Base-by-base conservation (phyloP, 1,140 invertebrate genomes). In the Philaenus spumarius region DNA sequence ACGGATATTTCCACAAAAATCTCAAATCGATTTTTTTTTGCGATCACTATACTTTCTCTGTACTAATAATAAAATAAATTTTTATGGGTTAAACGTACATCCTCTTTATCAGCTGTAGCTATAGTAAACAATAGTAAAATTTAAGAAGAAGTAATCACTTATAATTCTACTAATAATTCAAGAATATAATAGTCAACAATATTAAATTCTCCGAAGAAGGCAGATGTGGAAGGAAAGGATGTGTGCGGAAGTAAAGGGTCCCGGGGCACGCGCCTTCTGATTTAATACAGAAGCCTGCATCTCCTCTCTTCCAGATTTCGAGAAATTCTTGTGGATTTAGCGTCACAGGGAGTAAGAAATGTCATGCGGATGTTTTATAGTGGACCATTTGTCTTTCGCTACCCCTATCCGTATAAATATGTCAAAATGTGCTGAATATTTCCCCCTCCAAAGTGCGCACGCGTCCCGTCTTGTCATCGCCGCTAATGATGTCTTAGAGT, bases 381-480 rank as follows among this genome's bases (percentile, higher is more conserved):
- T 19, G 24, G 14, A 43, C 54, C 40, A 61, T 61, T 57, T 52
- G 55, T 61, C 60, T 55, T 51, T 37, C 59, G 15, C 34, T 50
- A 20, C 35, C 52, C 37, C 50, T 17, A 40, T 50, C 50, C 55
- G 26, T 57, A 61, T 57, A 61, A 57, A 61, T 61, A 58, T 61
- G 55, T 53, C 54, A 56, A 57, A 53, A 57, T 58, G 48, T 53
- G 60, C 60, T 37, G 15, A 50, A 30, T 42, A 39, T 56, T 39
- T 30, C 37, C 22, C 48, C 59, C 43, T 30, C 20, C 54, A 3
- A 19, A 40, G 46, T 30, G 30, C 17, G 39, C 48, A 24, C 37
- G 58, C 34, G 47, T 51, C 37, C 23, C 51, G 24, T 17, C 51
- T 30, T 47, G 55, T 61, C 54, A 24, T 42, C 40, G 50, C 46